Conservation (phyloP, 2,888 invertebrate species). For the Melanchra persicariae region DNA sequence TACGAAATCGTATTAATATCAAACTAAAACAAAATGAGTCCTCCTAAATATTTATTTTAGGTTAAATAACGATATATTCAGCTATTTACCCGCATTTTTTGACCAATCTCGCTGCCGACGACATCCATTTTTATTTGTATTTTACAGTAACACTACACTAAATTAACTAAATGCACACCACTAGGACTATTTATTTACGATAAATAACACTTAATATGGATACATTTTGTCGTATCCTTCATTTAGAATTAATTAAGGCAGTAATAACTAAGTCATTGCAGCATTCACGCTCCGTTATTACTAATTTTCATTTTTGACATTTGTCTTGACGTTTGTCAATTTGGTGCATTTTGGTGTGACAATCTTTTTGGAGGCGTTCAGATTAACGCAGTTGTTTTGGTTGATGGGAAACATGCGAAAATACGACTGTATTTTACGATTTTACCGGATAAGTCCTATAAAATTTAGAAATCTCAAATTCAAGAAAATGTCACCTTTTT, state of each 20-base stretch:
- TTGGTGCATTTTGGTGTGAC: constrained; percentile 18
- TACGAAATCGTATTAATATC: neutral
- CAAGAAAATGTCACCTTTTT: too few relatives aligned
- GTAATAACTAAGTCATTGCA: neutral
- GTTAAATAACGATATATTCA: constrained; percentile 22
- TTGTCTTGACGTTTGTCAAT: constrained; percentile 10
- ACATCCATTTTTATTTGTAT: constrained; percentile 92
- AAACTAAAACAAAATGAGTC: neutral
- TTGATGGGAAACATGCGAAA: too few relatives aligned
- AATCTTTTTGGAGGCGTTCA: neutral
- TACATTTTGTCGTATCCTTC: constrained; percentile 19
- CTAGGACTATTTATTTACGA: constrained; percentile 20
- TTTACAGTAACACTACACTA: constrained; percentile 53
- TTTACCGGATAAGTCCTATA: too few relatives aligned
- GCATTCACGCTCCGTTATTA: constrained; percentile 7
- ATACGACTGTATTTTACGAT: too few relatives aligned
- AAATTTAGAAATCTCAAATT: too few relatives aligned
- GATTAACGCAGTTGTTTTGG: constrained; percentile 13
- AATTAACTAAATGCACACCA: constrained; percentile 46
- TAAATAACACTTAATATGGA: constrained; percentile 30
- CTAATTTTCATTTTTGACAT: constrained; percentile 41
- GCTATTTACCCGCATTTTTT: constrained; percentile 95
- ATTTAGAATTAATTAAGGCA: constrained; percentile 20
- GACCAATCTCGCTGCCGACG: constrained; percentile 96
- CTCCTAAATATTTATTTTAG: neutral